Conservation (phyloP, 35 echinoderm and acorn worm genomes). For the Nesometra sesokonis region DNA sequence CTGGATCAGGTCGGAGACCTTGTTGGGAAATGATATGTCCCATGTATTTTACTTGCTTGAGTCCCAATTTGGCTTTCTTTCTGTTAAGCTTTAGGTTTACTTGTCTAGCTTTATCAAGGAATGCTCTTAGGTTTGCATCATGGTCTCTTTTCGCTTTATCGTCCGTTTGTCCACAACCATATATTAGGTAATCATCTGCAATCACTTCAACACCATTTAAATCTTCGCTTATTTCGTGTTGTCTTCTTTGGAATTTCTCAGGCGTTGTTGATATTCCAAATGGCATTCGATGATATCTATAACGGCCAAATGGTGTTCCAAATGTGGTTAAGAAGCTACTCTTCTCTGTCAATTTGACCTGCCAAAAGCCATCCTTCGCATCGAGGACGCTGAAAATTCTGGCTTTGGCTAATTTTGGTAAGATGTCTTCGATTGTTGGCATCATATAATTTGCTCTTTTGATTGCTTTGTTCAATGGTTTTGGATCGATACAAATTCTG, state of each 20-base stretch:
- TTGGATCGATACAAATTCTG: slow-evolving; percentile 25
- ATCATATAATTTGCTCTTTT: slow-evolving; percentile 29
- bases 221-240: slow-evolving; percentile 31
- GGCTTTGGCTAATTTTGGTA: slow-evolving; percentile 38
- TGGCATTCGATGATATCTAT: slow-evolving; percentile 23
- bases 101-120: slow-evolving; percentile 22
- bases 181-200: slow-evolving; percentile 24
- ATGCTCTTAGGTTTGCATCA: slow-evolving; percentile 23
- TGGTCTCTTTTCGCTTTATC: slow-evolving; percentile 26
- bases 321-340: slow-evolving; percentile 40
- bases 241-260: slow-evolving; percentile 48
- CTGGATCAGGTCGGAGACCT: slow-evolving; percentile 3
- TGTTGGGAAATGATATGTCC: neutral
- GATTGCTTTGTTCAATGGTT: slow-evolving; percentile 27
- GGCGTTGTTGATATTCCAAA: slow-evolving; percentile 23
- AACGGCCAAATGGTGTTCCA: slow-evolving; percentile 47
- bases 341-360: slow-evolving; percentile 5
- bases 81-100: slow-evolving; percentile 38
- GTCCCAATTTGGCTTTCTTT: neutral
- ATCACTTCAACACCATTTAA: slow-evolving; percentile 31
- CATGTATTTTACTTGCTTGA: slow-evolving; percentile 4
- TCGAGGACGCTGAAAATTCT: slow-evolving; percentile 34
- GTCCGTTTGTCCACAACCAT: slow-evolving; percentile 16
- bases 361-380: slow-evolving; percentile 36
- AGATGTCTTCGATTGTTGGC: slow-evolving; percentile 19